phyloP scores from a whole-genome alignment of 2,888 invertebrate genomes.

The Cryptocheilus praepositus region DNA sequence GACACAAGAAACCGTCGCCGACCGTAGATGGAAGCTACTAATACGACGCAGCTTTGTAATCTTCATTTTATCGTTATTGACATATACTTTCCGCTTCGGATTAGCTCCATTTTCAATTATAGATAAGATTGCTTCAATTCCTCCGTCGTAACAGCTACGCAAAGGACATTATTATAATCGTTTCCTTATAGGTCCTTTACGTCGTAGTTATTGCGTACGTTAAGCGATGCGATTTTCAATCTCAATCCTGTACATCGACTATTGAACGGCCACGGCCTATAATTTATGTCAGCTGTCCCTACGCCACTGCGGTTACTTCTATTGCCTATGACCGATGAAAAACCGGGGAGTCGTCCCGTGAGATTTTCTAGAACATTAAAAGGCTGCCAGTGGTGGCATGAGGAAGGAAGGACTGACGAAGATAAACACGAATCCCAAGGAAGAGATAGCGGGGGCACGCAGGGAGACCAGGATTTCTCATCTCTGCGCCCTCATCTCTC shows the following conservation, averaged over 20 bases:
- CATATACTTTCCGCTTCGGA: too few species aligned
- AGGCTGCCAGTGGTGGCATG: background rate
- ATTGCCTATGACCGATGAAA: constrained; percentile 37
- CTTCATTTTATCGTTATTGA: too few species aligned
- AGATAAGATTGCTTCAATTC: too few species aligned
- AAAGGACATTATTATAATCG: too few species aligned
- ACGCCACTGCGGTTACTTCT: constrained; percentile 3
- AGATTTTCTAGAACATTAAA: constrained; percentile 23
- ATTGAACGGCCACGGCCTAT: constrained; percentile 9
- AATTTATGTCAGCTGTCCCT: constrained; percentile 37
- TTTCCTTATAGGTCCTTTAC: constrained; percentile 13
- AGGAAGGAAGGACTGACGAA: background rate
- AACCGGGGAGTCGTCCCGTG: constrained; percentile 31
- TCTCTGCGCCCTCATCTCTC: constrained; percentile 19
- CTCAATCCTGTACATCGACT: constrained; percentile 9
- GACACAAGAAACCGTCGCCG: too few species aligned
- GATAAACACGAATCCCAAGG: constrained; percentile 7
- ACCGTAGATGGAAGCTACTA: too few species aligned
- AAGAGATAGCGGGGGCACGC: too few species aligned
- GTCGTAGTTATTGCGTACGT: constrained; percentile 42
- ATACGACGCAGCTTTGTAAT: too few species aligned
- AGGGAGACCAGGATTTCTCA: too few species aligned
- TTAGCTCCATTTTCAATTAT: too few species aligned
- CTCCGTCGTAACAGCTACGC: too few species aligned
- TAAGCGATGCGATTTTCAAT: constrained; percentile 45